Evolutionary conservation across 2,113 vertebrate genomes (phyloP).

Genomic region (Percopsis transmontana): DNA sequence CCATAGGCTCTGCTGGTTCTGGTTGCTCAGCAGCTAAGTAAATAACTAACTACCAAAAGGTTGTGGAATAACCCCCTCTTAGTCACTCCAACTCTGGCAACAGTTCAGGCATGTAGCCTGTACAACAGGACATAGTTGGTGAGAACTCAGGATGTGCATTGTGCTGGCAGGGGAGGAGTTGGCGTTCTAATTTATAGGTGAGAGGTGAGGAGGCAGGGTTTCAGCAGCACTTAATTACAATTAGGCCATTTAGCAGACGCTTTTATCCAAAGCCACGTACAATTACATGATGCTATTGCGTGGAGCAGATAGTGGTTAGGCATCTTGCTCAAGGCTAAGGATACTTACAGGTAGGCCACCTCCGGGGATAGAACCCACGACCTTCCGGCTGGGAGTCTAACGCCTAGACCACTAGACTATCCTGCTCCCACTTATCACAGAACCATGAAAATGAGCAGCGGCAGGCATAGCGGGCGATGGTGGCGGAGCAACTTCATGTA

Average conservation of each 20-base stretch:
- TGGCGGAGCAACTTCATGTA: constrained; percentile 11
- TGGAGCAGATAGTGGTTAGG: too few species aligned
- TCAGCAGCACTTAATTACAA: constrained; percentile 30
- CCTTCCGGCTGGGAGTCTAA: too few species aligned
- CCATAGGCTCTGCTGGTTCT: constrained; percentile 7
- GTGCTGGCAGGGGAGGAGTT: constrained; percentile 45
- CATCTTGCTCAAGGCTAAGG: too few species aligned
- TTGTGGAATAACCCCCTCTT: constrained; percentile 7
- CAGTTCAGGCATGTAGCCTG: constrained; percentile 39
- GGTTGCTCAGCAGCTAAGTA: constrained; percentile 26
- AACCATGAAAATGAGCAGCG: constrained; percentile 13
- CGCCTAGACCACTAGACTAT: too few species aligned
- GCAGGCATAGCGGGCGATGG: constrained; percentile 7
- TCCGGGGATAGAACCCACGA: too few species aligned
- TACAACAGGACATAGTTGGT: constrained; percentile 24
- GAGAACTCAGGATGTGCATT: constrained; percentile 51
- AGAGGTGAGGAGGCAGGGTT: constrained; percentile 40
- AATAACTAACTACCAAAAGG: constrained; percentile 36
- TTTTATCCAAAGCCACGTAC: too few species aligned
- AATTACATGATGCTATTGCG: too few species aligned
- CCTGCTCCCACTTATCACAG: too few species aligned
- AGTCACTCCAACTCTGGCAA: constrained; percentile 28
- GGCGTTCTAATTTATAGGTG: constrained; percentile 55
- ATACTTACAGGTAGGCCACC: too few species aligned
- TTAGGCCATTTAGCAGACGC: too few species aligned